A percentile compares a stretch with the other conserved stretches of the same genome.
Conservation (phyloP, 2,113 vertebrate species). For the Lamprologus ornatipinnis region DNA sequence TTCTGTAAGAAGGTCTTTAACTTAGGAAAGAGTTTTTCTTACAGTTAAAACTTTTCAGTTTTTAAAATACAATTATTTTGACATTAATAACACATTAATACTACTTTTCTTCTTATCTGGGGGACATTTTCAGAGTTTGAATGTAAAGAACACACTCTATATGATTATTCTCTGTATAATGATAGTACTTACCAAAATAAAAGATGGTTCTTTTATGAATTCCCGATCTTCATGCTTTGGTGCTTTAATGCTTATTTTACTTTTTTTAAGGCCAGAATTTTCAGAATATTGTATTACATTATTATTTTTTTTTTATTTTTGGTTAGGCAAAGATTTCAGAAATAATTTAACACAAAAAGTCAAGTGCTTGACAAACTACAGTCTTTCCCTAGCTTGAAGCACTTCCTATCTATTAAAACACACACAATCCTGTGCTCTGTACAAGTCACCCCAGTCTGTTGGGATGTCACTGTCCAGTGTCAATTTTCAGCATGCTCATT, state of each 20-base stretch:
- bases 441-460: neutral
- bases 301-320: neutral
- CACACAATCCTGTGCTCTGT: neutral
- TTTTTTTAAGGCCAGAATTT: neutral
- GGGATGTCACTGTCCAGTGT: no score
- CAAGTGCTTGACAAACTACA: neutral
- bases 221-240: neutral
- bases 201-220: neutral
- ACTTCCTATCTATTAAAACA: neutral
- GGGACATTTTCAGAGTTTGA: neutral
- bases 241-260: neutral
- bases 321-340: neutral
- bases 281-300: neutral
- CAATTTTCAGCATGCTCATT: neutral
- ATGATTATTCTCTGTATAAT: neutral
- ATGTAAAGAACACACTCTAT: neutral
- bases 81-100: neutral
- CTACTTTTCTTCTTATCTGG: neutral
- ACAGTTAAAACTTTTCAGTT: neutral
- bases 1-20: neutral
- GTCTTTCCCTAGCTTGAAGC: neutral
- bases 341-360: neutral
- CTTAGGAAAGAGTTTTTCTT: neutral
- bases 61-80: neutral
- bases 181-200: neutral